Percentiles rank a stretch among this genome's conserved stretches.
Conservation (phyloP, 2,888 invertebrate species). For the Poecilus cupreus region DNA sequence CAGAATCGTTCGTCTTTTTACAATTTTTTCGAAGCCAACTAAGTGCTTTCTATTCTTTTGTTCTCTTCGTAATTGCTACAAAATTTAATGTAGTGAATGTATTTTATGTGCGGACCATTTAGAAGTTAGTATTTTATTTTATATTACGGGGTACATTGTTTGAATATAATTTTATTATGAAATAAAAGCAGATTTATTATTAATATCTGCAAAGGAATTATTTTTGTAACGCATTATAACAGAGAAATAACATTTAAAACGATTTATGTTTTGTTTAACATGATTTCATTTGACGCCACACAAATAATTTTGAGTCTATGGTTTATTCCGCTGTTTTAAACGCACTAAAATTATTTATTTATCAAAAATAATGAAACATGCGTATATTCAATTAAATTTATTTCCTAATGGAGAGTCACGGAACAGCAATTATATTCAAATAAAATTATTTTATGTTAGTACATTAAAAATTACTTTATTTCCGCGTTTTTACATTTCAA, state of each 20-base stretch:
- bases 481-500: no score
- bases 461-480: no score
- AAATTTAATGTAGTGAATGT: conserved; percentile 31
- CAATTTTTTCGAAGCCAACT: conserved; percentile 17
- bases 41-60: conserved; percentile 16
- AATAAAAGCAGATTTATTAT: background rate
- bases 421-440: no score
- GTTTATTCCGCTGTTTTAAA: background rate
- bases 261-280: background rate
- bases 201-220: background rate
- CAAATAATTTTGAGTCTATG: background rate
- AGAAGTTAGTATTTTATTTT: background rate
- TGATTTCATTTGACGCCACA: background rate
- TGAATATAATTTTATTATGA: conserved; percentile 1
- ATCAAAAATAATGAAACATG: background rate
- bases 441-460: no score
- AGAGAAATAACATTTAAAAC: background rate
- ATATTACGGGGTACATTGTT: background rate
- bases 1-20: background rate
- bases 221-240: background rate
- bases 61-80: conserved; percentile 17
- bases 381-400: no score
- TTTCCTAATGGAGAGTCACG: no score
- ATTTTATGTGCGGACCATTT: background rate
- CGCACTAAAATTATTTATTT: background rate